phyloP scores from a whole-genome alignment of 2,888 invertebrate species.

The Eulithis prunata region DNA sequence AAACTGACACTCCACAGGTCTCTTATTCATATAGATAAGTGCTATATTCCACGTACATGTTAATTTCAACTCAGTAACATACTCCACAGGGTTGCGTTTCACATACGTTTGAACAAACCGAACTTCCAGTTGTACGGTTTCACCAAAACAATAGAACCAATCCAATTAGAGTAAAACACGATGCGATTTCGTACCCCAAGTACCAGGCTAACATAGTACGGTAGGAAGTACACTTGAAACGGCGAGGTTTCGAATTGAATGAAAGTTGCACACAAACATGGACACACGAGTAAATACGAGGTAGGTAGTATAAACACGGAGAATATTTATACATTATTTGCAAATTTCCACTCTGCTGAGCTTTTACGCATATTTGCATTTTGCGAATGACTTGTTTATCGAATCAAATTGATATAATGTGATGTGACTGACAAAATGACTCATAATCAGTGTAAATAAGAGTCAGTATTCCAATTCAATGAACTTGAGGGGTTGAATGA shows the following conservation, averaged over 20 bases:
- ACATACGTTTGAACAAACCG: conserved; percentile 8
- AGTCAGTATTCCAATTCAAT: background rate
- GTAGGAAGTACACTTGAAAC: conserved; percentile 50
- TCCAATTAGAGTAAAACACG: conserved; percentile 50
- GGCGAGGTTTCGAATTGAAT: conserved; percentile 53
- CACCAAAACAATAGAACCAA: conserved; percentile 42
- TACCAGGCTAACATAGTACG: conserved; percentile 54
- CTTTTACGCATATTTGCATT: conserved; percentile 46
- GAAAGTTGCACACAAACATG: conserved; percentile 52
- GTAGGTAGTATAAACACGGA: conserved; percentile 1
- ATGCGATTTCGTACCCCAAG: conserved; percentile 48
- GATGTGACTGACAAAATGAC: conserved; percentile 7
- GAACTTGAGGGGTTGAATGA: background rate
- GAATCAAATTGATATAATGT: conserved; percentile 16
- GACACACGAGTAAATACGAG: conserved; percentile 30
- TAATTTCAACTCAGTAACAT: conserved; percentile 22
- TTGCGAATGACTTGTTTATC: conserved; percentile 26
- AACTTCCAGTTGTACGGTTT: conserved; percentile 24
- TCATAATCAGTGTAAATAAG: background rate
- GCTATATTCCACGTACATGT: background rate
- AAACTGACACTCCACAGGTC: conserved; percentile 22
- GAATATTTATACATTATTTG: conserved; percentile 42
- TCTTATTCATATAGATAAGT: conserved; percentile 14
- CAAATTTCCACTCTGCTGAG: conserved; percentile 29
- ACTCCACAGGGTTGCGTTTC: conserved; percentile 13